These are phyloP conservation scores for Eurois occulta DNA, from an alignment of 2,888 invertebrate genomes.

Conservation along the genomic window DNA sequence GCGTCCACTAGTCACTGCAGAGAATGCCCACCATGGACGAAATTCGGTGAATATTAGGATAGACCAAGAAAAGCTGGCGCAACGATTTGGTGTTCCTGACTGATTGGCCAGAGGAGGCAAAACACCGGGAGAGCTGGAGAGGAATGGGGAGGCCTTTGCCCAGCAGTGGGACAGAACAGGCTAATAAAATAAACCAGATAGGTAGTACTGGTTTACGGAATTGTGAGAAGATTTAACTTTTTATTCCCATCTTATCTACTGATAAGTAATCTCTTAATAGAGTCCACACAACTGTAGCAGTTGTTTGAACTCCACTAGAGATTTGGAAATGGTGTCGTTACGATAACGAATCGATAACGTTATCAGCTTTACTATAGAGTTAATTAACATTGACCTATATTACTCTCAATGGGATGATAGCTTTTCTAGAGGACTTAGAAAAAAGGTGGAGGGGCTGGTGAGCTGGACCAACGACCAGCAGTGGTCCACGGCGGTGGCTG, in stretches of 20 bases:
- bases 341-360: constrained; percentile 27
- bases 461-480: not conserved
- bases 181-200: no score
- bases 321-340: constrained; percentile 3
- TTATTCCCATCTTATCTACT: not conserved
- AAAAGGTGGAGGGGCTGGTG: not conserved
- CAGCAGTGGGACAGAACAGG: no score
- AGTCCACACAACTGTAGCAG: not conserved
- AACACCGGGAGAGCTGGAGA: no score
- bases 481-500: no score
- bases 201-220: not conserved
- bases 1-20: not conserved
- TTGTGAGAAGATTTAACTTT: not conserved
- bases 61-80: no score
- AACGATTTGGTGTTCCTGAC: no score
- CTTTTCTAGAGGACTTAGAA: not conserved
- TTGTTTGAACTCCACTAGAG: not conserved
- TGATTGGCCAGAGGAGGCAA: no score
- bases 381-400: constrained; percentile 28
- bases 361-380: constrained; percentile 11
- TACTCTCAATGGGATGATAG: not conserved
- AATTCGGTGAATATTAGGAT: not conserved
- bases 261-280: not conserved
- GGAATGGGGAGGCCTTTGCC: no score
- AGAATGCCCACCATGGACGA: not conserved